Percentiles rank a stretch among this genome's conserved stretches.
Conservation (phyloP, 2,113 vertebrate genomes). For the Excalfactoria chinensis region DNA sequence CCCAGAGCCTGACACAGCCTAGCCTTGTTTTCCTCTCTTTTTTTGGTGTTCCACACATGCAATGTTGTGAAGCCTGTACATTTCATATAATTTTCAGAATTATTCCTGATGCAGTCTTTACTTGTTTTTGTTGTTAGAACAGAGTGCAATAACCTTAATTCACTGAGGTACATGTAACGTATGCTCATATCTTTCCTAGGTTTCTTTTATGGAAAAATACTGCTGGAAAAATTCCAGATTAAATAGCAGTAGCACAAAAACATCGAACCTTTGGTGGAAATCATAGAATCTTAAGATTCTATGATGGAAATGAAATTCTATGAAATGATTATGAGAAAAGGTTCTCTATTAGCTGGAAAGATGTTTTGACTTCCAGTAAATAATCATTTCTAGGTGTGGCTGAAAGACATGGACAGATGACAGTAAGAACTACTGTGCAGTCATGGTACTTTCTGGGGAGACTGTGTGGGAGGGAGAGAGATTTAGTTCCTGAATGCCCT, state of each 20-base stretch:
- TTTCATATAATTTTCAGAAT: not conserved
- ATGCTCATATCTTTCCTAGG: accelerated
- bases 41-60: not conserved
- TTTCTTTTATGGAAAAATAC: not conserved
- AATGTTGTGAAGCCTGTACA: not conserved
- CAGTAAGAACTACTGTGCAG: not conserved
- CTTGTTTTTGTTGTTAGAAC: not conserved
- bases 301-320: no score
- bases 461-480: not conserved
- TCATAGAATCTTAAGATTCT: no score
- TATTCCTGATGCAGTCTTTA: not conserved
- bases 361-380: not conserved
- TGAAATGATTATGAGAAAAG: not conserved
- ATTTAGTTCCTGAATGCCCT: not conserved
- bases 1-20: no score
- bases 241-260: not conserved
- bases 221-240: not conserved
- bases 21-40: not conserved
- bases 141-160: not conserved
- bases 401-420: not conserved
- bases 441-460: not conserved
- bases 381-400: not conserved
- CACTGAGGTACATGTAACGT: not conserved
- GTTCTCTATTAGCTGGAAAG: not conserved
- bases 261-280: not conserved